A percentile compares a stretch with the other conserved stretches of the same genome.
These are phyloP conservation scores for Rhinichthys osculus DNA, from an alignment of 2,797 vertebrate genomes.

Conservation along the genomic window DNA sequence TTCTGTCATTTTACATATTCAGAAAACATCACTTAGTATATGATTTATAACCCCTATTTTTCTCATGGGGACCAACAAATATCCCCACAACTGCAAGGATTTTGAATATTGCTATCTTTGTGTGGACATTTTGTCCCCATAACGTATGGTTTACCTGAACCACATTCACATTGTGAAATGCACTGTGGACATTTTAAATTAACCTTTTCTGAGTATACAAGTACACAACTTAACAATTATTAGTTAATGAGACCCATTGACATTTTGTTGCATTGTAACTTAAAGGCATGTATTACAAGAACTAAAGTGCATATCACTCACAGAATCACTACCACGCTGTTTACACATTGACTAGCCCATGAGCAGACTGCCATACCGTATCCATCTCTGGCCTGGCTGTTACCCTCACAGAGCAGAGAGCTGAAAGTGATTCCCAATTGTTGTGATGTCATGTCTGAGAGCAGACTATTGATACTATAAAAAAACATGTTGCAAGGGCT, in stretches of 20 bases:
- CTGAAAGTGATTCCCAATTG: slow-evolving; percentile 75
- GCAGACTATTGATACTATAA: slow-evolving; percentile 74
- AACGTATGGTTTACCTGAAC: background rate
- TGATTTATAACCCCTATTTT: background rate
- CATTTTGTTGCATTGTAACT: slow-evolving; percentile 32
- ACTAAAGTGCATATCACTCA: slow-evolving; percentile 25
- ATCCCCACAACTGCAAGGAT: background rate
- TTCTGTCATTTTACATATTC: too few species aligned
- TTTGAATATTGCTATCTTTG: background rate
- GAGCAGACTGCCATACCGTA: background rate
- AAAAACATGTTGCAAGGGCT: slow-evolving; percentile 75
- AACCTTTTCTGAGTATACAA: slow-evolving; percentile 6
- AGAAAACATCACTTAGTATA: too few species aligned
- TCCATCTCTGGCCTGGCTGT: slow-evolving; percentile 16
- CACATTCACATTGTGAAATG: background rate
- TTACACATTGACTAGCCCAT: slow-evolving; percentile 34
- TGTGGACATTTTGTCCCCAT: background rate
- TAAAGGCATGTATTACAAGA: slow-evolving; percentile 10
- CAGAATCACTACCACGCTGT: background rate
- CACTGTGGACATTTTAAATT: background rate
- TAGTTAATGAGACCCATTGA: slow-evolving; percentile 15
- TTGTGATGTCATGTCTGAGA: slow-evolving; percentile 82
- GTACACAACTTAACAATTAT: slow-evolving; percentile 12
- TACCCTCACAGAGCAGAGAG: slow-evolving; percentile 61
- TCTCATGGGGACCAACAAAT: background rate